phyloP scores from a whole-genome alignment of 2,888 invertebrate species.

The Apamea anceps region DNA sequence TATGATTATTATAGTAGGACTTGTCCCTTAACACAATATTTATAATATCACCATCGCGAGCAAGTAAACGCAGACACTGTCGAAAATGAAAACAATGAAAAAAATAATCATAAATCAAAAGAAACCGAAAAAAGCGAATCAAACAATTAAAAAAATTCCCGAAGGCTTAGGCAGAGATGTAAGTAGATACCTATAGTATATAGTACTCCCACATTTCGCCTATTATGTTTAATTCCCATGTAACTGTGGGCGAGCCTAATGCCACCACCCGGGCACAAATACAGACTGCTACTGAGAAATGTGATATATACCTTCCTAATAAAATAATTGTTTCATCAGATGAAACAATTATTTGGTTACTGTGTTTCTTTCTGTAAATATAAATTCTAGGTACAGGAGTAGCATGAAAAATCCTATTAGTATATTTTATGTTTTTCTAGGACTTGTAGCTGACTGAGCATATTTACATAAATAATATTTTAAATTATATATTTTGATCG shows the following conservation, averaged over 20 bases:
- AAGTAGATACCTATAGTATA: not conserved
- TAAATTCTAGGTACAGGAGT: not conserved
- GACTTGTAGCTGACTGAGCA: not conserved
- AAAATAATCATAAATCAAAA: no score
- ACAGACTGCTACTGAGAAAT: not conserved
- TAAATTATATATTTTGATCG: not conserved
- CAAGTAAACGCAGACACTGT: no score
- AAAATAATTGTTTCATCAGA: not conserved
- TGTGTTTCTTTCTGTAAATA: not conserved
- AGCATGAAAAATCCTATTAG: not conserved
- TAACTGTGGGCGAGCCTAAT: not conserved
- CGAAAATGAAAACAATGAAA: no score
- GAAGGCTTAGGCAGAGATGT: not conserved
- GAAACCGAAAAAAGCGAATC: no score
- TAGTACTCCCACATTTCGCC: not conserved
- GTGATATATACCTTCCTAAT: not conserved
- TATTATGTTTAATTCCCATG: not conserved
- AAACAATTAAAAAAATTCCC: no score
- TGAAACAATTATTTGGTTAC: no score
- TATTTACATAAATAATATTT: not conserved
- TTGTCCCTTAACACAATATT: no score
- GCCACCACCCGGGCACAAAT: not conserved
- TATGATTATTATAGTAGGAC: no score
- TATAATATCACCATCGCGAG: no score
- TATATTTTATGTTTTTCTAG: not conserved